These are phyloP conservation scores for Australoheros facetus DNA, from an alignment of 2,797 vertebrate genomes.

Conservation along the genomic window DNA sequence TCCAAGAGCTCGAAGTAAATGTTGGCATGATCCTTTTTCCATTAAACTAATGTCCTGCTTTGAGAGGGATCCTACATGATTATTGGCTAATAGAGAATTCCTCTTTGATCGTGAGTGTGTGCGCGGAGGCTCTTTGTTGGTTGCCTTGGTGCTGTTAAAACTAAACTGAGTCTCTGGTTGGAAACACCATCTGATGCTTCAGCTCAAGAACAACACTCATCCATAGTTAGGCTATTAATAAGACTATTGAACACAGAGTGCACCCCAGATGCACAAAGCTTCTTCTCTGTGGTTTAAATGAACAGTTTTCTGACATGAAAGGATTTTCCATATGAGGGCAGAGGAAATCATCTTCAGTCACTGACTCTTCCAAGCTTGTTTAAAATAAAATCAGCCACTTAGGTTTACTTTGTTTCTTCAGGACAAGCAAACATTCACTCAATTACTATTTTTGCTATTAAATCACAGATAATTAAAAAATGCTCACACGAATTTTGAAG, in stretches of 20 bases:
- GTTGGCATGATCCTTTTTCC: background rate
- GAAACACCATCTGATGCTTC: background rate
- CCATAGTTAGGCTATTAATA: background rate
- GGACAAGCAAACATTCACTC: no score
- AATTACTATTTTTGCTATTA: background rate
- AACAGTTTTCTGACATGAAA: background rate
- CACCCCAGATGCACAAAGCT: background rate
- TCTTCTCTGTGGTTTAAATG: background rate
- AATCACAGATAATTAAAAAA: background rate
- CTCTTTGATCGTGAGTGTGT: background rate
- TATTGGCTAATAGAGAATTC: background rate
- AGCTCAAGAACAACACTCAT: background rate
- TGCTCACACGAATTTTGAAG: background rate
- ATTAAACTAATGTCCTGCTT: background rate
- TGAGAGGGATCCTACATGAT: background rate
- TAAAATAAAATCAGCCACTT: background rate
- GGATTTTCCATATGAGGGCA: background rate
- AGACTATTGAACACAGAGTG: background rate
- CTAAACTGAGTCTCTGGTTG: constrained; percentile 23
- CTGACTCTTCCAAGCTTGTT: background rate
- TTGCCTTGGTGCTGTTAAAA: background rate
- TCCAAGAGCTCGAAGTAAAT: background rate
- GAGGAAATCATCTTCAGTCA: background rate
- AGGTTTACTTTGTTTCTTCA: fast-evolving
- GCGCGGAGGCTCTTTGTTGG: constrained; percentile 5